Percentiles rank a stretch among this genome's conserved stretches.
Conservation (phyloP, 1,140 invertebrate genomes). For the Lepidotrigona ventralis region DNA sequence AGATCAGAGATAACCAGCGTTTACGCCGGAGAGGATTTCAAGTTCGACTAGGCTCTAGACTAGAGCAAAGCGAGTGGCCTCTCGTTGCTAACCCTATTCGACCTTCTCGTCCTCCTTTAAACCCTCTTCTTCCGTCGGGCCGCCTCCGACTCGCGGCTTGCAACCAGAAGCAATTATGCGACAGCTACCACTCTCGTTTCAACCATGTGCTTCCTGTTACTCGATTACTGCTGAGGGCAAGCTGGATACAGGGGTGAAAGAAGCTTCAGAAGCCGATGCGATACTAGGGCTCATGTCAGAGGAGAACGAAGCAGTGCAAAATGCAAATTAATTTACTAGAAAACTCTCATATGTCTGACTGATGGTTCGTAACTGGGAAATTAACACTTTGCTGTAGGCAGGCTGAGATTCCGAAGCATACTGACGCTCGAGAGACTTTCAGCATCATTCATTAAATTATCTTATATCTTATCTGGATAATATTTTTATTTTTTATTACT, state of each 20-base stretch:
- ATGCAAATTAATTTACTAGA: too few relatives aligned
- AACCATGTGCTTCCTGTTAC: conserved; percentile 56
- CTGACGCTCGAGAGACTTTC: too few relatives aligned
- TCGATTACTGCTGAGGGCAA: conserved; percentile 55
- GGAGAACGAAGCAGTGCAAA: too few relatives aligned
- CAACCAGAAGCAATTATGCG: conserved; percentile 59
- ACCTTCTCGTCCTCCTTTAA: not conserved
- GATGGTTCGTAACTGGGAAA: too few relatives aligned
- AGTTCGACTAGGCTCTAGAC: conserved; percentile 34
- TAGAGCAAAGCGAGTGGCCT: conserved; percentile 52
- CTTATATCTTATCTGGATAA: too few relatives aligned
- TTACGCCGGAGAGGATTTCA: conserved; percentile 59
- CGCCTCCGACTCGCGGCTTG: conserved; percentile 45
- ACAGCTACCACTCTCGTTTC: conserved; percentile 8
- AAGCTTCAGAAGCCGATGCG: not conserved
- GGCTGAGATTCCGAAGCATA: too few relatives aligned
- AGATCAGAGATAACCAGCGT: conserved; percentile 66
- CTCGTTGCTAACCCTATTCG: conserved; percentile 54
- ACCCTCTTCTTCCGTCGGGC: conserved; percentile 17
- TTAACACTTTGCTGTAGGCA: too few relatives aligned
- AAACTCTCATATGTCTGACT: too few relatives aligned
- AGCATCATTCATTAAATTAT: too few relatives aligned
- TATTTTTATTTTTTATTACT: too few relatives aligned
- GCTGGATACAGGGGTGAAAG: not conserved
- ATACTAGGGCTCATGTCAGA: not conserved